These are phyloP conservation scores for Metopia argyrocephala DNA, from an alignment of 2,888 invertebrate species.

Conservation along the genomic window DNA sequence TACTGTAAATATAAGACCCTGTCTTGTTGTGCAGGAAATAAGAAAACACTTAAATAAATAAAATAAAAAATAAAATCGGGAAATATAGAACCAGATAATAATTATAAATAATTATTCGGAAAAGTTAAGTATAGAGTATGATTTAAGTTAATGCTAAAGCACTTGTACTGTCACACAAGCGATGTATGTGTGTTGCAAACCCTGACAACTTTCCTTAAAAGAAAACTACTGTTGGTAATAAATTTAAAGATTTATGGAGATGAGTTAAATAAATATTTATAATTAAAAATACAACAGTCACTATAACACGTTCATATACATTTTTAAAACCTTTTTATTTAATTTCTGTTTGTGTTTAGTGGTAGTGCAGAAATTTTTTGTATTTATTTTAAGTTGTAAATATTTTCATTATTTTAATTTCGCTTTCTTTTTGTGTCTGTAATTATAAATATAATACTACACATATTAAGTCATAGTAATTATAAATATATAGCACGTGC, in stretches of 20 bases:
- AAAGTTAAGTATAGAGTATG: too few relatives aligned
- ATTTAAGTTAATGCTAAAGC: too few relatives aligned
- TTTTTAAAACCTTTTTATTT: background rate
- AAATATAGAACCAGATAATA: too few relatives aligned
- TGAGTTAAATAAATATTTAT: conserved; percentile 50
- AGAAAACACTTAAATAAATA: too few relatives aligned
- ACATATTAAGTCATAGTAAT: too few relatives aligned
- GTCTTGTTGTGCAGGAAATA: too few relatives aligned
- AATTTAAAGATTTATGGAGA: conserved; percentile 36
- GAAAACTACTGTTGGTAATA: conserved; percentile 6
- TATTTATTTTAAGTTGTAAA: background rate
- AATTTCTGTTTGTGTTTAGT: background rate
- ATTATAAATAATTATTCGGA: too few relatives aligned
- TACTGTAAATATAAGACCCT: too few relatives aligned
- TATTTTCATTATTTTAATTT: background rate
- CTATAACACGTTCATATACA: background rate
- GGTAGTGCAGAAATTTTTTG: background rate
- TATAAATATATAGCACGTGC: background rate
- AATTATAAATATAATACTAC: conserved; percentile 47
- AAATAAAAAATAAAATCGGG: too few relatives aligned
- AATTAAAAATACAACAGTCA: conserved; percentile 9
- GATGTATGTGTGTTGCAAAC: too few relatives aligned
- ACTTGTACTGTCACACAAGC: too few relatives aligned
- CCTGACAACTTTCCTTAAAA: conserved; percentile 12
- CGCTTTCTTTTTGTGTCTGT: conserved; percentile 36